phyloP scores from a whole-genome alignment of 2,797 vertebrate species.

The Sebastes hubbsi region DNA sequence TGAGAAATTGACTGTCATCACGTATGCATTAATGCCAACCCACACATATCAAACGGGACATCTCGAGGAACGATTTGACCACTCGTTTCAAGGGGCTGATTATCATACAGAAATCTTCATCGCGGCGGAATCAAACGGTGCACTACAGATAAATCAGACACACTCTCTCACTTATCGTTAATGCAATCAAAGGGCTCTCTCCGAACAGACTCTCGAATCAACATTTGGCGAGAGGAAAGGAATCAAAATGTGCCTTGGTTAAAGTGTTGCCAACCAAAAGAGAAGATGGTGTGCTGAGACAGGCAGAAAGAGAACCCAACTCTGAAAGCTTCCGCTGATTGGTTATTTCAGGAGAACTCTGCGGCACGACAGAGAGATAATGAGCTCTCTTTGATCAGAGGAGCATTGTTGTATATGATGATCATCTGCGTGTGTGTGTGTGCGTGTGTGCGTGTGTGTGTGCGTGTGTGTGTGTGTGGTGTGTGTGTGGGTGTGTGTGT shows the following conservation, averaged over 20 bases:
- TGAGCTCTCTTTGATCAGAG: slow-evolving; percentile 79
- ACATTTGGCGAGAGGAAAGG: slow-evolving; percentile 54
- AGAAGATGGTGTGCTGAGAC: slow-evolving; percentile 61
- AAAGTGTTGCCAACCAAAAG: slow-evolving; percentile 30
- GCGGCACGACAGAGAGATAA: slow-evolving; percentile 67
- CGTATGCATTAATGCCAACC: slow-evolving; percentile 48
- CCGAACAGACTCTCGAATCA: slow-evolving; percentile 64
- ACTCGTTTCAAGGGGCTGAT: slow-evolving; percentile 57
- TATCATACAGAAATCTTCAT: slow-evolving; percentile 49
- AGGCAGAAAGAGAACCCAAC: slow-evolving; percentile 51
- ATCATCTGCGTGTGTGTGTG: slow-evolving; percentile 34
- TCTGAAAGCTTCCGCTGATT: slow-evolving; percentile 59
- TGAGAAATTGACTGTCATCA: slow-evolving; percentile 47
- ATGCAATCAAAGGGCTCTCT: slow-evolving; percentile 70
- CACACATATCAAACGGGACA: slow-evolving; percentile 46
- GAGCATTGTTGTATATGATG: slow-evolving; percentile 66
- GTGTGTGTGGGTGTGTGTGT: slow-evolving; percentile 21
- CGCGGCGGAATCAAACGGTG: slow-evolving; percentile 36
- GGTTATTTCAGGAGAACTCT: slow-evolving; percentile 69
- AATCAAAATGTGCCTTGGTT: slow-evolving; percentile 45
- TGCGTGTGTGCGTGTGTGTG: not conserved
- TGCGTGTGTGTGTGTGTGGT: slow-evolving; percentile 11
- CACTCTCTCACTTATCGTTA: slow-evolving; percentile 59
- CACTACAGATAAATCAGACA: slow-evolving; percentile 63
- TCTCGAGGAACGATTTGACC: slow-evolving; percentile 48